Percentiles rank a stretch among this genome's conserved stretches.
These are phyloP conservation scores for Arnoldichthys spilopterus DNA, from an alignment of 2,797 vertebrate species.

Conservation along the genomic window DNA sequence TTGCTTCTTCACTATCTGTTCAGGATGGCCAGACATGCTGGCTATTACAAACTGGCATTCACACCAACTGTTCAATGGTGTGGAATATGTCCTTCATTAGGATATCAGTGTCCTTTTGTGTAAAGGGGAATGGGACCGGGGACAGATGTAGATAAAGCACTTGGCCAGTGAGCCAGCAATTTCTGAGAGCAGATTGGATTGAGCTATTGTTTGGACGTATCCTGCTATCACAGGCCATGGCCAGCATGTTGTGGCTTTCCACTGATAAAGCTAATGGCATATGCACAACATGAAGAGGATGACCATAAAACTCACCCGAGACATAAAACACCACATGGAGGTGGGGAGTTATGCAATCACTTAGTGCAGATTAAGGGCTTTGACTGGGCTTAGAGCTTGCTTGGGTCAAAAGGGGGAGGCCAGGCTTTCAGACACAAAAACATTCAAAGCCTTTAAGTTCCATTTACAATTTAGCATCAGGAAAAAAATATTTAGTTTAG, in stretches of 20 bases:
- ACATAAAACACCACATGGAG: conserved; percentile 25
- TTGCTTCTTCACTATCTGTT: conserved; percentile 28
- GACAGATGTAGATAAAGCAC: conserved; percentile 50
- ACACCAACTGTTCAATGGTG: conserved; percentile 38
- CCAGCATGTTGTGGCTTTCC: conserved; percentile 57
- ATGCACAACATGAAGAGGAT: conserved; percentile 26
- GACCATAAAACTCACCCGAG: conserved; percentile 32
- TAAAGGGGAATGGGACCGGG: conserved; percentile 33
- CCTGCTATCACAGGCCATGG: conserved; percentile 32
- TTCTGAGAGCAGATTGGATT: conserved; percentile 50
- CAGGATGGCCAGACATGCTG: conserved; percentile 6
- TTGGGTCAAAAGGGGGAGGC: conserved; percentile 33
- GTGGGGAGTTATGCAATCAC: conserved; percentile 67
- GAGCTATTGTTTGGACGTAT: conserved; percentile 29
- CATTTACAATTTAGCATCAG: background rate
- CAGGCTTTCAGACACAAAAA: conserved; percentile 7
- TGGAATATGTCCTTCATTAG: conserved; percentile 36
- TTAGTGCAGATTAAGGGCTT: conserved; percentile 72
- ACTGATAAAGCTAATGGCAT: conserved; percentile 63
- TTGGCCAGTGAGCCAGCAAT: conserved; percentile 52
- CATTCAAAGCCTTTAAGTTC: background rate
- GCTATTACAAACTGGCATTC: conserved; percentile 22
- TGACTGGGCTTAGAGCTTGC: conserved; percentile 59
- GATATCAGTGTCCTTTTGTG: conserved; percentile 51
- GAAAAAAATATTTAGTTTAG: too few species aligned